Evolutionary conservation across 2,113 vertebrate species (phyloP).

Genomic region (Promerops cafer): DNA sequence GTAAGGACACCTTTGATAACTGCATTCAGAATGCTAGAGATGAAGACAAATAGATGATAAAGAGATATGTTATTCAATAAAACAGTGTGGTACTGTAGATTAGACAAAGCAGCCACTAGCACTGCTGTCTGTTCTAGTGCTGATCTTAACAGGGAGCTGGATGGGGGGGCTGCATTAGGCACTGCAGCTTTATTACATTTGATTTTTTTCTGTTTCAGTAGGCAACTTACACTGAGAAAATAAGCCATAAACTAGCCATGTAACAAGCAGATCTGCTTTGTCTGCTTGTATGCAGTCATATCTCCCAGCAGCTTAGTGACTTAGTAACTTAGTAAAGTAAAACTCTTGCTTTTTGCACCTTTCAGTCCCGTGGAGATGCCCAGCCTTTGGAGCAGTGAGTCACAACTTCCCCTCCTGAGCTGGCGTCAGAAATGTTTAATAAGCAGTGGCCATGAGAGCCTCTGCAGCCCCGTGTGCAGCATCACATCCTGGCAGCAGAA

Average conservation of each 20-base stretch:
- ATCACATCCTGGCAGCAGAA: not conserved
- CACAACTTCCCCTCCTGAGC: not conserved
- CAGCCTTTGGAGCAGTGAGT: not conserved
- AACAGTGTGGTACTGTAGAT: not conserved
- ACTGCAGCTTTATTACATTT: not conserved
- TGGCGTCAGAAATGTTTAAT: not conserved
- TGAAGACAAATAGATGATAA: not conserved
- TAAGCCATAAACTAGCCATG: not conserved
- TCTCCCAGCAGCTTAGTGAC: slow-evolving; percentile 5
- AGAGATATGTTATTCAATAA: not conserved
- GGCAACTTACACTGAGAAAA: not conserved
- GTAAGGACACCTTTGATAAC: not conserved
- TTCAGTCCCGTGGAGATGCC: not conserved
- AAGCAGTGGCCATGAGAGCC: not conserved
- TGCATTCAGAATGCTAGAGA: fast-evolving
- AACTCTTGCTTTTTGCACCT: slow-evolving; percentile 34
- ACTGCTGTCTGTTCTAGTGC: not conserved
- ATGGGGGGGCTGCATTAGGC: not conserved
- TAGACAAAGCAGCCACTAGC: not conserved
- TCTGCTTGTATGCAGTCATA: not conserved
- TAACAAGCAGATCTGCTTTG: not conserved
- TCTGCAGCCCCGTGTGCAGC: not conserved
- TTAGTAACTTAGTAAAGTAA: slow-evolving; percentile 32
- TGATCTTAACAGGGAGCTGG: not conserved
- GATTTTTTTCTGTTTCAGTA: not conserved